These are phyloP conservation scores for Drosophila sturtevanti DNA, from an alignment of 1,140 invertebrate genomes.

Conservation along the genomic window DNA sequence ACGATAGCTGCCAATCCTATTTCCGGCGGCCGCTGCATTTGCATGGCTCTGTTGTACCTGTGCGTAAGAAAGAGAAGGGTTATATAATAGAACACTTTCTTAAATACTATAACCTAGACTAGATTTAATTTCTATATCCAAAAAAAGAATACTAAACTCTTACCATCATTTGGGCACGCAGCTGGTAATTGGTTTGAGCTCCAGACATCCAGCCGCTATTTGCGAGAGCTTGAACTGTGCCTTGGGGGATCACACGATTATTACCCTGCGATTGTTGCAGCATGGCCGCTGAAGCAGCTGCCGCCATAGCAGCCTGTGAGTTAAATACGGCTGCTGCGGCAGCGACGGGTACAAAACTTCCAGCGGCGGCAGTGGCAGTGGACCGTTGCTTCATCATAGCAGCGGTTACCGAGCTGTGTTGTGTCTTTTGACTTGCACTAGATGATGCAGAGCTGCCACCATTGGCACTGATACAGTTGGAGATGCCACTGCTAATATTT, in stretches of 20 bases:
- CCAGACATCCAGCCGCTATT: constrained; percentile 74
- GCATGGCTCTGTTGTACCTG: constrained; percentile 72
- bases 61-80: not conserved
- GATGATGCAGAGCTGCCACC: not conserved
- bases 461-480: too few relatives aligned
- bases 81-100: too few relatives aligned
- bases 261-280: constrained; percentile 50
- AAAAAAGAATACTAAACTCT: too few relatives aligned
- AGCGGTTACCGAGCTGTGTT: constrained; percentile 81
- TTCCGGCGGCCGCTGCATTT: constrained; percentile 36
- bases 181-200: constrained; percentile 61
- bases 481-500: too few relatives aligned
- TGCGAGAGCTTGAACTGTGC: constrained; percentile 73
- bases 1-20: constrained; percentile 65
- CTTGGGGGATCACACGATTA: constrained; percentile 63
- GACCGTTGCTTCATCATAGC: constrained; percentile 68
- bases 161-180: constrained; percentile 80
- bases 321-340: constrained; percentile 69
- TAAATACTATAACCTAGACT: too few relatives aligned
- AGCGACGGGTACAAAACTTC: constrained; percentile 47
- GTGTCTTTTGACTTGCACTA: constrained; percentile 48
- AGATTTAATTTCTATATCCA: too few relatives aligned
- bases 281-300: constrained; percentile 63
- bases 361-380: constrained; percentile 44
- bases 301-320: constrained; percentile 55